phyloP scores from a whole-genome alignment of 2,888 invertebrate genomes.

The Caradrina kadenii region DNA sequence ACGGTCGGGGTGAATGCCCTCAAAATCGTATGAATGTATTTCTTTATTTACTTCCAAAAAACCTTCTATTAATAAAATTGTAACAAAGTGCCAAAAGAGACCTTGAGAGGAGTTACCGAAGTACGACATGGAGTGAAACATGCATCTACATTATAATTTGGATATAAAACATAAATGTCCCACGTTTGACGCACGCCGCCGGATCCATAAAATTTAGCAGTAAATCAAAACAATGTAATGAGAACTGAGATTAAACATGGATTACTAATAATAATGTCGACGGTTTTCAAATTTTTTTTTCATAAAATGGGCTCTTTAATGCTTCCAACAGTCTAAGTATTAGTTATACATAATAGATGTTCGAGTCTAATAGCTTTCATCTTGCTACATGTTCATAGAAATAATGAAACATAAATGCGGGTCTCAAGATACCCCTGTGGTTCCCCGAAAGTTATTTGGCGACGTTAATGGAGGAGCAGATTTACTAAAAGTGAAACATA shows the following conservation, averaged over 20 bases:
- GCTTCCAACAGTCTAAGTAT: too few species aligned
- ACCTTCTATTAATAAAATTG: slow-evolving; percentile 36
- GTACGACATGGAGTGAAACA: slow-evolving; percentile 21
- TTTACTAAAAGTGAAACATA: slow-evolving; percentile 31
- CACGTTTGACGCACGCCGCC: slow-evolving; percentile 30
- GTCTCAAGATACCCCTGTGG: slow-evolving; percentile 7
- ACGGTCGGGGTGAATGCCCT: slow-evolving; percentile 25
- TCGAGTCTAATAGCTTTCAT: too few species aligned
- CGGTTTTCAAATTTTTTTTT: not conserved
- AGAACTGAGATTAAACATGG: slow-evolving; percentile 6
- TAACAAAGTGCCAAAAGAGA: slow-evolving; percentile 38
- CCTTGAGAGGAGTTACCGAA: slow-evolving; percentile 33
- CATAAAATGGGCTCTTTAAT: not conserved
- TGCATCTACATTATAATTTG: slow-evolving; percentile 29
- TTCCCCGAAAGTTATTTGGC: not conserved
- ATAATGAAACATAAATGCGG: too few species aligned
- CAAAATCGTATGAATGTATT: slow-evolving; percentile 11
- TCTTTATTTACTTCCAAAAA: slow-evolving; percentile 31
- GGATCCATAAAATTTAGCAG: slow-evolving; percentile 36
- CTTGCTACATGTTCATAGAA: too few species aligned
- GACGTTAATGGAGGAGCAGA: not conserved
- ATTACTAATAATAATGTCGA: slow-evolving; percentile 10
- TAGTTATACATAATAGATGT: too few species aligned
- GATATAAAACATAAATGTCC: slow-evolving; percentile 39
- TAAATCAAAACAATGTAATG: slow-evolving; percentile 41